Percentiles rank a stretch among this genome's conserved stretches.
phyloP scores from a whole-genome alignment of 2,113 vertebrate genomes.

The Ceyx margarethae region DNA sequence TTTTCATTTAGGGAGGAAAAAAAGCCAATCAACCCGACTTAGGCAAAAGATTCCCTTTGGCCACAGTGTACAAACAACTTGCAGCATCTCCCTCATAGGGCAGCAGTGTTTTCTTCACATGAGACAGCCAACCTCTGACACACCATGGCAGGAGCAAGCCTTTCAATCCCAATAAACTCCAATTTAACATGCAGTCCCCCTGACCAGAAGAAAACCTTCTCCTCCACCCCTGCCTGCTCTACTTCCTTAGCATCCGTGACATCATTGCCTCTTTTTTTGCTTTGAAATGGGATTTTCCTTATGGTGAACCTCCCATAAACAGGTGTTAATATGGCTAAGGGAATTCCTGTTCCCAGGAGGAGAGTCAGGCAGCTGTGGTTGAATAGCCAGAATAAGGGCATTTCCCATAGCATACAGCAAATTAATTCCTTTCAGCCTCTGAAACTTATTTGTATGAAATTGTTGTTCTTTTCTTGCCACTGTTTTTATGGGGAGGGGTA shows the following conservation, averaged over 20 bases:
- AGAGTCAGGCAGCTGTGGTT: not conserved
- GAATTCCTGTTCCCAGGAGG: not conserved
- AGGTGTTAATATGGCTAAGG: not conserved
- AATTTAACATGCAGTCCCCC: not conserved
- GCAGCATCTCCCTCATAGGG: not conserved
- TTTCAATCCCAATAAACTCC: not conserved
- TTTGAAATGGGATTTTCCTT: not conserved
- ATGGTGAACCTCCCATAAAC: not conserved
- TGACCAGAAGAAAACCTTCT: not conserved
- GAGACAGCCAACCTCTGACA: not conserved
- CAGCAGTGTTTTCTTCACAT: not conserved
- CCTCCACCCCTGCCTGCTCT: not conserved
- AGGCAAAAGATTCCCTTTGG: not conserved
- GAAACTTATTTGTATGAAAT: not conserved
- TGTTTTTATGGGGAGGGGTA: not conserved
- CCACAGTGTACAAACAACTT: not conserved
- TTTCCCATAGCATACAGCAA: not conserved
- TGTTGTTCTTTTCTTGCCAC: not conserved
- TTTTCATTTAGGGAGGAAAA: not conserved
- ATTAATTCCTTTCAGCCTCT: not conserved
- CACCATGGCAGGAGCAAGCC: accelerated
- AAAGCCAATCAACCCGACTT: not conserved
- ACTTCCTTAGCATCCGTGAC: not conserved
- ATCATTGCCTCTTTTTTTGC: not conserved
- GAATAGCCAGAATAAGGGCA: not conserved